These are phyloP conservation scores for Escarpia spicata DNA, from an alignment of 2,888 invertebrate species.

Conservation along the genomic window DNA sequence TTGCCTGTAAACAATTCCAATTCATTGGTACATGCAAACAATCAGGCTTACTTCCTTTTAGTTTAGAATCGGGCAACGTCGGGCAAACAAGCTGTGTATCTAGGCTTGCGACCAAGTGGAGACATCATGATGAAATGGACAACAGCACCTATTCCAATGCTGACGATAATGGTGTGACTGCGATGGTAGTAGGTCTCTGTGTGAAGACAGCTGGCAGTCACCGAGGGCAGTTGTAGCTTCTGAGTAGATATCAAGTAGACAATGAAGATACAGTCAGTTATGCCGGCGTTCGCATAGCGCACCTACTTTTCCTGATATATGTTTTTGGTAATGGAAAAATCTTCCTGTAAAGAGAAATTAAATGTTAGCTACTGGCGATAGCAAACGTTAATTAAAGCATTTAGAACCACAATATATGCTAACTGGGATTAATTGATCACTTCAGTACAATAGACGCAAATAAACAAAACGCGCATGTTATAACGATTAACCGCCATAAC, in stretches of 20 bases:
- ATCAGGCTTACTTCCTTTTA: too few relatives aligned
- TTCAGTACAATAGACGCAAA: too few relatives aligned
- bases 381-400: neutral
- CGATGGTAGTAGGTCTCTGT: neutral
- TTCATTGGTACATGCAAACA: too few relatives aligned
- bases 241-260: neutral
- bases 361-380: neutral
- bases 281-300: neutral
- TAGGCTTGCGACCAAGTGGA: neutral
- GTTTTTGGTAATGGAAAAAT: neutral
- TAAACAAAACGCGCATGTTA: too few relatives aligned
- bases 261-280: neutral
- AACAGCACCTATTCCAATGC: neutral
- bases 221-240: neutral
- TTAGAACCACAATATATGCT: neutral
- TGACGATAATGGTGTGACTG: neutral
- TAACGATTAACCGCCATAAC: too few relatives aligned
- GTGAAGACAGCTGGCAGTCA: neutral
- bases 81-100: neutral
- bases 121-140: neutral
- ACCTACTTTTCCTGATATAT: neutral
- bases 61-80: too few relatives aligned
- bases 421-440: neutral
- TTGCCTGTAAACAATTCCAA: too few relatives aligned
- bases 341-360: neutral